These are phyloP conservation scores for Bujurquina vittata DNA, from an alignment of 2,113 vertebrate genomes.

Conservation along the genomic window DNA sequence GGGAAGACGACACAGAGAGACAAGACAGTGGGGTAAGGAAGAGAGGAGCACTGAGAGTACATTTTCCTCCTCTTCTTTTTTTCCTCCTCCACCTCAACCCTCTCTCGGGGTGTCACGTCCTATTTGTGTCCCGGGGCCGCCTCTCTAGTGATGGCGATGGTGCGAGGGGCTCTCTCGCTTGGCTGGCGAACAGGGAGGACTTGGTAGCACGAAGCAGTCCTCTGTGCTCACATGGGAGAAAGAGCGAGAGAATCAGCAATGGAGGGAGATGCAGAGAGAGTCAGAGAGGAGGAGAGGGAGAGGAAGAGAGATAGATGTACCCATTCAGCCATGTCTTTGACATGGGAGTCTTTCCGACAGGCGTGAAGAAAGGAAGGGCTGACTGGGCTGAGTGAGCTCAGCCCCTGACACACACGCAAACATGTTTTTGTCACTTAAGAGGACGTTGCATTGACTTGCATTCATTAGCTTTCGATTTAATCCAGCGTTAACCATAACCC, in stretches of 20 bases:
- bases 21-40: slow-evolving; percentile 50
- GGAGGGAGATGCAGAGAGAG: slow-evolving; percentile 30
- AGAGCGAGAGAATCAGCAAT: slow-evolving; percentile 26
- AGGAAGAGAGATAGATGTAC: slow-evolving; percentile 55
- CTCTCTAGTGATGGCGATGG: slow-evolving; percentile 62
- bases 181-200: slow-evolving; percentile 70
- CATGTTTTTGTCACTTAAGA: slow-evolving; percentile 42
- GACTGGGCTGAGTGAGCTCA: slow-evolving; percentile 72
- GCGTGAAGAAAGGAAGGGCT: slow-evolving; percentile 75
- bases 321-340: slow-evolving; percentile 75
- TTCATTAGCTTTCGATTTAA: slow-evolving; percentile 6
- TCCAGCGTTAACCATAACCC: not conserved
- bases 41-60: slow-evolving; percentile 43
- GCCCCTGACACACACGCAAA: slow-evolving; percentile 41
- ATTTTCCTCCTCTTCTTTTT: slow-evolving; percentile 41
- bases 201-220: slow-evolving; percentile 50
- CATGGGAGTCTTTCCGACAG: slow-evolving; percentile 78
- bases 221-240: slow-evolving; percentile 52
- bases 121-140: slow-evolving; percentile 73
- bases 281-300: slow-evolving; percentile 22
- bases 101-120: slow-evolving; percentile 73
- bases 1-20: slow-evolving; percentile 17
- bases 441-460: slow-evolving; percentile 33
- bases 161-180: slow-evolving; percentile 68
- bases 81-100: slow-evolving; percentile 44